Evolutionary conservation across 2,888 invertebrate genomes (phyloP).

Genomic region (Thymelicus acteon): DNA sequence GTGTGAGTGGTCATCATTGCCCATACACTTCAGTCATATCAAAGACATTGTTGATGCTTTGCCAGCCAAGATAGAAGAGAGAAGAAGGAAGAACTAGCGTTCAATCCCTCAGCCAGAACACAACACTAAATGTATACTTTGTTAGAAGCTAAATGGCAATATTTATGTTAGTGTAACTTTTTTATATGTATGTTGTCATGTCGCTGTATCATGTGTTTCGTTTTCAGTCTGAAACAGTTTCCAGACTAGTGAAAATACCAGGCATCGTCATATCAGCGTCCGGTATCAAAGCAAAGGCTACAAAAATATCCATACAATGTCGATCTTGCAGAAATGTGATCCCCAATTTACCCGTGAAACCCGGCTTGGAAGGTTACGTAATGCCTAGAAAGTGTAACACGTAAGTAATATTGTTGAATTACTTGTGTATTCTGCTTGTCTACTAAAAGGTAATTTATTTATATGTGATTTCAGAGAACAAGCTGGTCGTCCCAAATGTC

Average conservation of each 20-base stretch:
- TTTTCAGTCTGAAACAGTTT: slow-evolving; percentile 95
- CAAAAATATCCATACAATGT: slow-evolving; percentile 97
- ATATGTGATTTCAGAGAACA: slow-evolving; percentile 89
- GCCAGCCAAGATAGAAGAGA: no score
- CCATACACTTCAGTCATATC: no score
- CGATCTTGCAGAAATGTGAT: slow-evolving; percentile 95
- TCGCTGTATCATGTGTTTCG: slow-evolving; percentile 25
- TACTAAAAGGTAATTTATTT: slow-evolving; percentile 24
- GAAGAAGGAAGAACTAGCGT: no score
- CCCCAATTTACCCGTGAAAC: slow-evolving; percentile 95
- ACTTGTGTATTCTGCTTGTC: no score
- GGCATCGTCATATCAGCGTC: slow-evolving; percentile 98
- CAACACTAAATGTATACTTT: no score
- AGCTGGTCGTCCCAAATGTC: slow-evolving; percentile 96
- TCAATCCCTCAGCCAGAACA: no score
- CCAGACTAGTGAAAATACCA: slow-evolving; percentile 96
- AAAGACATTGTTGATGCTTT: no score
- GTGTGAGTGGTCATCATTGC: no score
- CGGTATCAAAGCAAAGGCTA: slow-evolving; percentile 97
- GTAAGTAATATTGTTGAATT: slow-evolving; percentile 80
- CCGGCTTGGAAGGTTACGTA: slow-evolving; percentile 98
- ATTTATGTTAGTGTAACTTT: no score
- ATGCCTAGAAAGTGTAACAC: slow-evolving; percentile 97
- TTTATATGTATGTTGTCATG: no score
- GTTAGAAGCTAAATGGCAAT: no score